Evolutionary conservation across 2,888 invertebrate genomes (phyloP).

Genomic region (Luperina testacea): DNA sequence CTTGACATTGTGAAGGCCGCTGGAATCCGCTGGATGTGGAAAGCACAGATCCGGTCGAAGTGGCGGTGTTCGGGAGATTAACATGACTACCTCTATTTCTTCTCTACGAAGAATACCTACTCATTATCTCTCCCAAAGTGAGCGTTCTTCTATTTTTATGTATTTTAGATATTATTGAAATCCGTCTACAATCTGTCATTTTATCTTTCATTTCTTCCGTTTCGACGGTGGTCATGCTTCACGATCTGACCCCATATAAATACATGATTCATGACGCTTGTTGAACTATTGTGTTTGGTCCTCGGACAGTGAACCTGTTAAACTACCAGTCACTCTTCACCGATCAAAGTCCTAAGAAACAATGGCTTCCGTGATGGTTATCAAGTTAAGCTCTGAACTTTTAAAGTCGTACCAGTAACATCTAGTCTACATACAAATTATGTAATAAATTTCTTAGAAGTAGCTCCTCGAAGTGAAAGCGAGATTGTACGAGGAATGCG

Average conservation of each 20-base stretch:
- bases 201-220: not conserved
- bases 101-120: not conserved
- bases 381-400: slow-evolving; percentile 31
- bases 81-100: not conserved
- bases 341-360: slow-evolving; percentile 28
- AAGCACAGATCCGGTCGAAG: not conserved
- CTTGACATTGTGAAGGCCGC: not conserved
- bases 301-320: slow-evolving; percentile 33
- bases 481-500: slow-evolving; percentile 66
- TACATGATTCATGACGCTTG: slow-evolving; percentile 5
- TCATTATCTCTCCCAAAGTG: not conserved
- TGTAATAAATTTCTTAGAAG: slow-evolving; percentile 69
- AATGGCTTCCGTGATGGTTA: slow-evolving; percentile 41
- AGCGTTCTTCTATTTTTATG: not conserved
- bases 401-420: slow-evolving; percentile 33
- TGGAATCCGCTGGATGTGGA: not conserved
- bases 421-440: slow-evolving; percentile 67
- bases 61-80: not conserved
- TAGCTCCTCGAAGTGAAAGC: slow-evolving; percentile 70
- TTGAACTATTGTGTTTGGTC: not conserved
- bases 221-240: not conserved
- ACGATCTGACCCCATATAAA: not conserved
- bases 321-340: slow-evolving; percentile 34
- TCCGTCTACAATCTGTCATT: not conserved
- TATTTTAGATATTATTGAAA: not conserved